phyloP scores from a whole-genome alignment of 2,113 vertebrate species.

The Macroglossus sobrinus region DNA sequence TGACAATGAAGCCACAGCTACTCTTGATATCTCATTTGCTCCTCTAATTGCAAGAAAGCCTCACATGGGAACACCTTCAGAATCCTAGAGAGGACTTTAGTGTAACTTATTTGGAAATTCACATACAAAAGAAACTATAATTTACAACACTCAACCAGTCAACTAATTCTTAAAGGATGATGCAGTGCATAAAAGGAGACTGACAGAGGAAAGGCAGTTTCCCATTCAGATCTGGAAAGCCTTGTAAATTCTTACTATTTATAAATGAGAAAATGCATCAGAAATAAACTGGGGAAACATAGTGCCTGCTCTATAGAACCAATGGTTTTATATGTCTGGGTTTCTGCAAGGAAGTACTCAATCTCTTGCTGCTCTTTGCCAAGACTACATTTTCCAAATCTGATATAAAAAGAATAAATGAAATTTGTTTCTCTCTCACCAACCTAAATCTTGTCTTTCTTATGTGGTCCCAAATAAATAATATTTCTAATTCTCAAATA shows the following conservation, averaged over 20 bases:
- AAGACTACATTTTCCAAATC: slow-evolving; percentile 30
- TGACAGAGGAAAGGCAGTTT: not conserved
- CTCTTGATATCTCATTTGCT: slow-evolving; percentile 10
- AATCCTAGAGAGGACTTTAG: not conserved
- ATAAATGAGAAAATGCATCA: slow-evolving; percentile 4
- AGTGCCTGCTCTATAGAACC: not conserved
- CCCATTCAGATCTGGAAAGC: not conserved
- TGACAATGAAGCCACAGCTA: not conserved
- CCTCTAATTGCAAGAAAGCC: slow-evolving; percentile 28
- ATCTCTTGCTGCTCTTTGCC: not conserved
- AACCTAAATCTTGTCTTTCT: slow-evolving; percentile 40
- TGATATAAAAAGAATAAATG: not conserved
- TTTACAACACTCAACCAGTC: not conserved
- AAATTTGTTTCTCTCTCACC: not conserved
- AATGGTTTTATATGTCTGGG: not conserved
- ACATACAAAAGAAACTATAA: not conserved
- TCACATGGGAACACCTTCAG: not conserved
- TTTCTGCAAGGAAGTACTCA: not conserved
- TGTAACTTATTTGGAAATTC: slow-evolving; percentile 1
- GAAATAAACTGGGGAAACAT: not conserved
- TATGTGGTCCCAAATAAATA: not conserved
- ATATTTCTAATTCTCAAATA: slow-evolving; percentile 40
- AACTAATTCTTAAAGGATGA: not conserved
- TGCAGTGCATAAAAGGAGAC: not conserved
- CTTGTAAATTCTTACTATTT: not conserved